phyloP scores from a whole-genome alignment of 2,888 invertebrate species.

The Julus scanicus region DNA sequence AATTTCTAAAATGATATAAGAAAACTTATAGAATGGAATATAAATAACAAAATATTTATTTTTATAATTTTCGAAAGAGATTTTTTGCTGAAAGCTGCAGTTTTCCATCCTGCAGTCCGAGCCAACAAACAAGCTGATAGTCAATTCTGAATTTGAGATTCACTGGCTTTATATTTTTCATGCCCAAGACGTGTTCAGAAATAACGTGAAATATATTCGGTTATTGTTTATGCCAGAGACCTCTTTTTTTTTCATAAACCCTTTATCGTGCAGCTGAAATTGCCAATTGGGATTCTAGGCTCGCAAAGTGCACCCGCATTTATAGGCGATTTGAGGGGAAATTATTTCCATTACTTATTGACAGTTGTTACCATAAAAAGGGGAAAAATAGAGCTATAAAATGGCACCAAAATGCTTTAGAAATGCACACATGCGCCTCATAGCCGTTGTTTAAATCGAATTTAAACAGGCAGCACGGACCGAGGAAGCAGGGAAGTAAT shows the following conservation, averaged over 20 bases:
- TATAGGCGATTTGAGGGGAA: conserved; percentile 35
- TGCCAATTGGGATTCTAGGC: conserved; percentile 23
- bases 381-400: neutral
- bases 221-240: conserved; percentile 39
- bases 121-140: no score
- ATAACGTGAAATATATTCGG: neutral
- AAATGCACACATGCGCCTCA: neutral
- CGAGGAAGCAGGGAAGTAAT: neutral
- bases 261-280: neutral
- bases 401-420: neutral
- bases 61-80: no score
- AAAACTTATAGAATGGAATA: no score
- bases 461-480: conserved; percentile 22
- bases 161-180: conserved; percentile 2
- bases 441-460: conserved; percentile 19
- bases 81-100: no score
- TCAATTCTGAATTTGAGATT: no score
- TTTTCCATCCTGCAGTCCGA: no score
- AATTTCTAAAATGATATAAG: no score
- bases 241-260: conserved; percentile 9
- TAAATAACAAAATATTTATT: no score
- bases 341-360: conserved; percentile 42
- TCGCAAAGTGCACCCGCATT: neutral
- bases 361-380: conserved; percentile 36
- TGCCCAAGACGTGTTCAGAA: conserved; percentile 4